These are phyloP conservation scores for Drosophila kanapiae DNA, from an alignment of 1,140 invertebrate species.

Conservation along the genomic window DNA sequence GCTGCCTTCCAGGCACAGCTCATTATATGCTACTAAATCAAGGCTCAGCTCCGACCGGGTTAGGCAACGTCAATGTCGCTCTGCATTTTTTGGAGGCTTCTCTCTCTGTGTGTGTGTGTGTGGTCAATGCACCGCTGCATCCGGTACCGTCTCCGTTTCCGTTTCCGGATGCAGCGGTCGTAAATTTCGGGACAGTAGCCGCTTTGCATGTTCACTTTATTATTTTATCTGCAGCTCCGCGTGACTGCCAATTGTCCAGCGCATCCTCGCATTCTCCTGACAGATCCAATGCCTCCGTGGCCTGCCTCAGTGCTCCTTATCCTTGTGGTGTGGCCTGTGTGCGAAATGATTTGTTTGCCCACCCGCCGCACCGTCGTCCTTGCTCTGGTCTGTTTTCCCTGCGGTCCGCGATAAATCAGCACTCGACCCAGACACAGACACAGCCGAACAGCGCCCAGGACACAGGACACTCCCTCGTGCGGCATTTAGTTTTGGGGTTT, in stretches of 20 bases:
- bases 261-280: constrained; percentile 28
- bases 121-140: constrained; percentile 44
- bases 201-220: constrained; percentile 61
- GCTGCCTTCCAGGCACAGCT: constrained; percentile 37
- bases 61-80: constrained; percentile 35
- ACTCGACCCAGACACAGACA: constrained; percentile 4
- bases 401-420: constrained; percentile 55
- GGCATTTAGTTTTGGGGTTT: constrained; percentile 17
- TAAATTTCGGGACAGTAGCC: constrained; percentile 27
- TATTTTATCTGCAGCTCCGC: constrained; percentile 54
- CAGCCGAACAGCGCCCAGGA: neutral
- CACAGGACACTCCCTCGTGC: constrained; percentile 2
- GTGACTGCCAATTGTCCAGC: constrained; percentile 52
- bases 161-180: constrained; percentile 20
- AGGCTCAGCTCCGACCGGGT: constrained; percentile 7
- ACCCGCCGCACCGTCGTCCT: constrained; percentile 25
- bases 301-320: neutral
- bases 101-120: constrained; percentile 27
- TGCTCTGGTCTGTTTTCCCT: constrained; percentile 22
- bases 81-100: constrained; percentile 14
- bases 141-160: constrained; percentile 20
- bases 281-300: constrained; percentile 21
- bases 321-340: constrained; percentile 7
- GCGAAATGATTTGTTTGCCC: constrained; percentile 63
- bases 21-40: constrained; percentile 65